Percentiles rank a stretch among this genome's conserved stretches.
phyloP scores from a whole-genome alignment of 1,140 invertebrate genomes.

The Drosophila neocordata region DNA sequence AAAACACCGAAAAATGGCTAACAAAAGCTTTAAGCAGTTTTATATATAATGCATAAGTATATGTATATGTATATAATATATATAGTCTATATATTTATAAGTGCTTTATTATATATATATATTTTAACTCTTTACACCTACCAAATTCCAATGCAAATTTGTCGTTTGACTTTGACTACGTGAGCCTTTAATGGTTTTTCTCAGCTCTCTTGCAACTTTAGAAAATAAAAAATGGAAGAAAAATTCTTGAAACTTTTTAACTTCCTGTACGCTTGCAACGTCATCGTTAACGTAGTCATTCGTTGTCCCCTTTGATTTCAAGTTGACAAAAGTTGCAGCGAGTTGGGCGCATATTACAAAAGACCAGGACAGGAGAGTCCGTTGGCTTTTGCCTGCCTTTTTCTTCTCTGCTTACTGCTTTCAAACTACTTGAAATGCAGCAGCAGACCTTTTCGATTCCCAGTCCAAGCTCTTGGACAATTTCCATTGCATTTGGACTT shows the following conservation, averaged over 20 bases:
- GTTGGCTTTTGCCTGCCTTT: slow-evolving; percentile 32
- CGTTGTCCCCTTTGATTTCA: slow-evolving; percentile 67
- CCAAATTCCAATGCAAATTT: slow-evolving; percentile 67
- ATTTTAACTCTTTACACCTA: slow-evolving; percentile 15
- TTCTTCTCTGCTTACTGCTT: slow-evolving; percentile 20
- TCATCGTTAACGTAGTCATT: background rate
- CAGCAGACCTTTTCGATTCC: slow-evolving; percentile 47
- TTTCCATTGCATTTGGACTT: slow-evolving; percentile 75
- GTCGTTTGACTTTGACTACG: slow-evolving; percentile 77
- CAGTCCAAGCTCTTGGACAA: slow-evolving; percentile 44
- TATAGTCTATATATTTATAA: background rate
- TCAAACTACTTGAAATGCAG: slow-evolving; percentile 72
- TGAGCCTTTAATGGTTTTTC: slow-evolving; percentile 77
- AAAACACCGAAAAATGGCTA: slow-evolving; percentile 48
- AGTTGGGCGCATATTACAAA: slow-evolving; percentile 69
- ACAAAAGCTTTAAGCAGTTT: slow-evolving; percentile 50
- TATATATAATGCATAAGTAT: slow-evolving; percentile 11
- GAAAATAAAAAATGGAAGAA: slow-evolving; percentile 17
- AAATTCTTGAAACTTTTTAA: slow-evolving; percentile 53
- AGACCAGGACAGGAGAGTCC: slow-evolving; percentile 14
- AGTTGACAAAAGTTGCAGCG: slow-evolving; percentile 68
- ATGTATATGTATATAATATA: background rate
- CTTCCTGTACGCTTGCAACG: slow-evolving; percentile 34
- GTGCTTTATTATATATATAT: background rate
- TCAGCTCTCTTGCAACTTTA: slow-evolving; percentile 52